Evolutionary conservation across 2,888 invertebrate species (phyloP), one percentile per base, ranked within the genome.

Genomic region (Amblyteles armatorius): DNA sequence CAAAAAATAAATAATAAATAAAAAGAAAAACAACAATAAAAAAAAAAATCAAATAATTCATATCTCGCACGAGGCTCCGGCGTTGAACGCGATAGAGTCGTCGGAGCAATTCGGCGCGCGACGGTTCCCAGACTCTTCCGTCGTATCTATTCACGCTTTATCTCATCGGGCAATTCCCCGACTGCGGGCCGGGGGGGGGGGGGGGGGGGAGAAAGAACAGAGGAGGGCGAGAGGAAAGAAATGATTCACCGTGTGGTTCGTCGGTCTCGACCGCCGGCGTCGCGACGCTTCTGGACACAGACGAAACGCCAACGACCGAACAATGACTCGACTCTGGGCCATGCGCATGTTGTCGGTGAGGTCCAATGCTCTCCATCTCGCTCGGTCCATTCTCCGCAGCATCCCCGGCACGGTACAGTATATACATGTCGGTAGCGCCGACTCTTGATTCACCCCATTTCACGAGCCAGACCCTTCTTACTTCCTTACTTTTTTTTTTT

Each of bases 301-400:
- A 84, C 69, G 82, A 82, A 85, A 85, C 78, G 84, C 71, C 86
- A 86, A 86, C 85, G 83, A 80, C 82, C 80, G 82, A 79, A 87
- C 84, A 84, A 86, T 87, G 87, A 87, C 86, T 86, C 83, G 83
- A 85, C 81, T 80, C 79, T 81, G 80, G 85, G 72, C 81, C 82
- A 76, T 69, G 79, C 69, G 79, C 16, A 19, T 50, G 68, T 65
- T 60, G 65, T 60, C 77, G 48, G 57, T 44, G 71, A 80, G 77
- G 40, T 81, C 80, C 81, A 63, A 68, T 78, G 69, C 78, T 84
- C 77, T 79, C 16, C 16, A 3, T 44, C 44, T 44, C 44, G 5
- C 44, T 44, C 44, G 44, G 44, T 44, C 16, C 80, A 50, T 84
- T 80, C 73, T 55, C 69, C 69, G 52, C 78, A 74, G 69, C 63